Evolutionary conservation across 2,113 vertebrate genomes (phyloP), one percentile per base, ranked within the genome.

Genomic region (Oryzias woworae): DNA sequence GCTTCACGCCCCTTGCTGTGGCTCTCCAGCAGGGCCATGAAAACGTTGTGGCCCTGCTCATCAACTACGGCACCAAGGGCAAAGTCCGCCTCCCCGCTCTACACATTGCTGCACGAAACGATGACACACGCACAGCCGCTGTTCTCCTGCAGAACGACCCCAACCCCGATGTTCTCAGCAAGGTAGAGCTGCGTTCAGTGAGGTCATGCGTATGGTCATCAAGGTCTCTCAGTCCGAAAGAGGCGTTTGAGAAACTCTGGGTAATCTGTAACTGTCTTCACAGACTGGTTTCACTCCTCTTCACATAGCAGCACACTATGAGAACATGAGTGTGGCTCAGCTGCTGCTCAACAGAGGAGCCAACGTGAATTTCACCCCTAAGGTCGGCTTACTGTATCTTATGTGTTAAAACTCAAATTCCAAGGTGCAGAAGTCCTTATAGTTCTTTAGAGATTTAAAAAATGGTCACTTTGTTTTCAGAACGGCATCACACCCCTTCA

Each of bases 201-300:
- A 56, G 45, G 45, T 10, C 36, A 24, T 57, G 53, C 63, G 42
- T 55, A 18, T 16, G 18, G n/a, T n/a, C 12, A 6, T 23, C 4
- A 2, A 16, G 18, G 45, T 47, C 57, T n/a, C n/a, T 5, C 18
- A 56, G 0, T 31, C 14, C 13, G 2, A 48, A 43, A 50, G 18
- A 4, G 36, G 20, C 3, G 6, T 51, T 43, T 13, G 18, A 24
- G 22, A n/a, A 42, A 22, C 3, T 43, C 7, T 36, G 36, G 36
- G 36, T 36, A 36, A 36, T 36, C 14, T 64, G 46, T 55, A 12
- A 69, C 45, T 74, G 14, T 78, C 53, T 73, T 76, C 75, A 50
- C 77, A 99, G 97, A 99, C 96, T 55, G 97, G 97, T 52, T 99
- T 99, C 87, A 99, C 97, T 8, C 96, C 97, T 7, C 93, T 99